Evolutionary conservation across 2,113 vertebrate genomes (phyloP).

Genomic region (Sylvicapra grimmia): DNA sequence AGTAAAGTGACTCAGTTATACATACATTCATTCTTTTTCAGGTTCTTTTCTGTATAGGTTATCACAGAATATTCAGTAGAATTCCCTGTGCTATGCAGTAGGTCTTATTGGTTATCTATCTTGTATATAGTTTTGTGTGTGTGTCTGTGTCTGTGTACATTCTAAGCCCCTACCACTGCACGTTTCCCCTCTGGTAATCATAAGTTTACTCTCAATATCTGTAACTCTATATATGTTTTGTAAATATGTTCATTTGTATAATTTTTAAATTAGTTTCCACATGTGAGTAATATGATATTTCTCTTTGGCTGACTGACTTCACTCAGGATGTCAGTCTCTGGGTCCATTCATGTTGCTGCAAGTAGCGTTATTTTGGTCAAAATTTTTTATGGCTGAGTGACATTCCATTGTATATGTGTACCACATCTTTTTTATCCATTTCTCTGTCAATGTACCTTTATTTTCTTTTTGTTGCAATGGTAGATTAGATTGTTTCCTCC

Average conservation of each 20-base stretch:
- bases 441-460: background rate
- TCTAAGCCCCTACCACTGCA: background rate
- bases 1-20: background rate
- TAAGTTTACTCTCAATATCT: background rate
- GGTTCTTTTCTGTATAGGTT: background rate
- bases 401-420: background rate
- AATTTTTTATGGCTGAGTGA: background rate
- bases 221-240: background rate
- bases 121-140: background rate
- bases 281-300: background rate
- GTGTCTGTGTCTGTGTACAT: background rate
- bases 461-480: background rate
- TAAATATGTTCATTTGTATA: background rate
- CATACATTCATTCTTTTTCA: background rate
- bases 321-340: background rate
- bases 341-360: background rate
- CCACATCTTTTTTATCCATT: background rate
- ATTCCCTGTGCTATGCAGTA: background rate
- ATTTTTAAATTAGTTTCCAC: background rate
- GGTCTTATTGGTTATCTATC: background rate
- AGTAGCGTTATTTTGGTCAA: background rate
- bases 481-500: background rate
- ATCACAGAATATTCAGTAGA: background rate
- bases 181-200: background rate
- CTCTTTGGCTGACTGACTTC: background rate